A percentile compares a stretch with the other conserved stretches of the same genome.
Conservation (phyloP, 2,797 vertebrate species). For the Enteromius thamalakanensis region DNA sequence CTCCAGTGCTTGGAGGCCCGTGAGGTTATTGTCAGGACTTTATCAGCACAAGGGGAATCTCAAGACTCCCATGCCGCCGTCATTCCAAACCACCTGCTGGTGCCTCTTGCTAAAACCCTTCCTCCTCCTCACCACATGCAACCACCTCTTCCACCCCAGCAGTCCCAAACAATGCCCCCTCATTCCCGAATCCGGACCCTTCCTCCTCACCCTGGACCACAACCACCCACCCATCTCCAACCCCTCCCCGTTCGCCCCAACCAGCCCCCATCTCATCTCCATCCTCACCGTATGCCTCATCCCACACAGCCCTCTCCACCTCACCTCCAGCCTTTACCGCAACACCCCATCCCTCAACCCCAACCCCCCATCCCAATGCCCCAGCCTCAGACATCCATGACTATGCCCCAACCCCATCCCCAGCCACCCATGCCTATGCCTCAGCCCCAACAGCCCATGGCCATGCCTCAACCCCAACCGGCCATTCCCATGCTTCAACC, state of each 20-base stretch:
- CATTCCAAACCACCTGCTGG: conserved; percentile 91
- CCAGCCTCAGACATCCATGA: conserved; percentile 57
- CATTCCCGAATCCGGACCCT: conserved; percentile 68
- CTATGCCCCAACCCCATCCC: conserved; percentile 68
- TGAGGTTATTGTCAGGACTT: conserved; percentile 89
- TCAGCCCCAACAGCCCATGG: conserved; percentile 66
- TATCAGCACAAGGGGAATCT: conserved; percentile 94
- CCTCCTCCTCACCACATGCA: conserved; percentile 70
- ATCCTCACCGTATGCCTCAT: conserved; percentile 69
- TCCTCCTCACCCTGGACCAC: conserved; percentile 69
- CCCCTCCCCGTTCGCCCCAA: conserved; percentile 59
- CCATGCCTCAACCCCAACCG: conserved; percentile 68
- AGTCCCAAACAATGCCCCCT: conserved; percentile 58
- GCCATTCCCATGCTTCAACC: conserved; percentile 66
- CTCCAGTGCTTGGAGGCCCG: conserved; percentile 88
- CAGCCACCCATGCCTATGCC: conserved; percentile 67
- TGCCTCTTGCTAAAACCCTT: conserved; percentile 80
- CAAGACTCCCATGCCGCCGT: conserved; percentile 83
- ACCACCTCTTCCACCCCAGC: conserved; percentile 56
- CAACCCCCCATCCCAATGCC: conserved; percentile 68
- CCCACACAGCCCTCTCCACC: conserved; percentile 63
- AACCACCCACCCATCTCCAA: conserved; percentile 58
- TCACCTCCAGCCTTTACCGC: conserved; percentile 65
- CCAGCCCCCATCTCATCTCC: conserved; percentile 62
- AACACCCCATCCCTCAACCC: conserved; percentile 65